Evolutionary conservation across 2,113 vertebrate genomes (phyloP), one percentile per base, ranked within the genome.

Genomic region (Antigone vipio): DNA sequence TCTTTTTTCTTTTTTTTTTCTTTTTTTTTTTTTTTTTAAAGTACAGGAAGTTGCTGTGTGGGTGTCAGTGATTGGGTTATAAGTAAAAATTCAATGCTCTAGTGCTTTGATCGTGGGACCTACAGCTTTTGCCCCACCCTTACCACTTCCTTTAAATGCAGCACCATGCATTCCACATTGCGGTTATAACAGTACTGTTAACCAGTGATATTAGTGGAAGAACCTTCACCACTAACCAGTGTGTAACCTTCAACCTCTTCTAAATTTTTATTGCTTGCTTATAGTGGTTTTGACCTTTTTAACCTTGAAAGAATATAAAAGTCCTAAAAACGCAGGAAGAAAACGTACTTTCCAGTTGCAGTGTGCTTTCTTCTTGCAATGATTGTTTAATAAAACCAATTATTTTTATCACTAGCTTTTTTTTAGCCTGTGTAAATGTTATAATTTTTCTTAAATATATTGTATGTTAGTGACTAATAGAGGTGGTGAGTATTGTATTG

Each of bases 31-130:
- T 78, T 98, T 97, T 97, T 96, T 96, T 97, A 86, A 97, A 98
- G 97, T 24, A 40, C 98, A 98, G 98, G 98, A 98, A 98, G 95
- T 35, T 76, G 88, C 97, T 96, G 97, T 98, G 98, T 98, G 98
- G 98, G 98, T 98, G 98, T 98, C 98, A 98, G 98, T 98, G 98
- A 98, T 98, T 98, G 98, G 98, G 97, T 97, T 97, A 87, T 96
- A 85, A 97, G 96, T 95, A 95, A 93, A 93, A 94, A 97, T 95
- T 96, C 94, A 88, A 77, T 94, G 97, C 96, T 98, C 95, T 93
- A 82, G 96, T 97, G 94, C 98, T 97, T 98, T 96, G 97, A 98
- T 98, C 97, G 97, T 98, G 98, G 97, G 98, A 98, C 96, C 91
- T 89, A 85, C 72, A 92, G 91, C 97, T 88, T n/a, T 30, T 78